Percentiles rank a stretch among this genome's conserved stretches.
These are phyloP conservation scores for Corynorhinus townsendii DNA, from an alignment of 2,113 vertebrate species.

Conservation along the genomic window DNA sequence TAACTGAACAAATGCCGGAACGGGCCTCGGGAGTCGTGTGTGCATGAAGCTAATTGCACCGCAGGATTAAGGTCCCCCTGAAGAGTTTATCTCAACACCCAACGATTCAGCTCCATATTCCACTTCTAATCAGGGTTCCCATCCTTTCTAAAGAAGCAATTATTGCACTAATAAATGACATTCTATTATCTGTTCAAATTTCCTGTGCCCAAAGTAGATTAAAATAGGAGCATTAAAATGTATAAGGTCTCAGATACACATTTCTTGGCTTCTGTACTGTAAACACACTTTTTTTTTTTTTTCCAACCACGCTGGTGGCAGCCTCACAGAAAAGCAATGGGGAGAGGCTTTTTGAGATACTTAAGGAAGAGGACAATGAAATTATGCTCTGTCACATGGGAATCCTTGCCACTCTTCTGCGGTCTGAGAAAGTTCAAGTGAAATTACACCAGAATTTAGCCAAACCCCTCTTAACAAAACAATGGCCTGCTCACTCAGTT, in stretches of 20 bases:
- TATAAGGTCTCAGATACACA: not conserved
- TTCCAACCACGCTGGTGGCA: not conserved
- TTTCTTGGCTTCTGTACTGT: not conserved
- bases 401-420: not conserved
- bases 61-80: not conserved
- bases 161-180: slow-evolving; percentile 7
- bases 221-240: not conserved
- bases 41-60: not conserved
- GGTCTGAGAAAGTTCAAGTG: not conserved
- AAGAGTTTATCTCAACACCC: slow-evolving; percentile 31
- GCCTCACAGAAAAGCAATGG: not conserved
- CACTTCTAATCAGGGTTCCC: not conserved
- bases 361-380: not conserved
- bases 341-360: not conserved
- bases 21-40: not conserved
- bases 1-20: slow-evolving; percentile 20
- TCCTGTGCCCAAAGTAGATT: not conserved
- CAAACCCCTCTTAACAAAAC: not conserved
- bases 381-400: not conserved
- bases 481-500: not conserved
- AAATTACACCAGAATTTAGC: not conserved
- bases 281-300: not conserved
- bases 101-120: not conserved
- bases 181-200: slow-evolving; percentile 17
- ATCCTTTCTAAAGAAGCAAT: slow-evolving; percentile 17